Percentiles rank a stretch among this genome's conserved stretches.
Evolutionary conservation across 2,888 invertebrate genomes (phyloP).

Genomic region (Bimastos eiseni): DNA sequence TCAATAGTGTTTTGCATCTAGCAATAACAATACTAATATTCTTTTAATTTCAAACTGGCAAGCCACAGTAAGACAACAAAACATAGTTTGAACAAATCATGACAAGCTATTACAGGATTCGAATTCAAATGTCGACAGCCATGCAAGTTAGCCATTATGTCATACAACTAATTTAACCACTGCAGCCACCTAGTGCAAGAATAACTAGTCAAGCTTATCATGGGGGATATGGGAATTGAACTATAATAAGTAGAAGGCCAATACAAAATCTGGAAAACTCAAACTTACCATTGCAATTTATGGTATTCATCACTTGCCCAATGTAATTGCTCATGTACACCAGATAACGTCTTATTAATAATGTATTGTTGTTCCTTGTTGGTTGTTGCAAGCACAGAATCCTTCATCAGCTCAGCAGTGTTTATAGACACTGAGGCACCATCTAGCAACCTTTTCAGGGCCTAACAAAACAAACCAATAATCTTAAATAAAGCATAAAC

Average conservation of each 20-base stretch:
- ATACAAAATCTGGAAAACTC: not conserved
- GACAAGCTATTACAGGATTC: too few species aligned
- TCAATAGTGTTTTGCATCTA: too few species aligned
- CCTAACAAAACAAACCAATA: conserved; percentile 9
- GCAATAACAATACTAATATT: too few species aligned
- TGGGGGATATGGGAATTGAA: too few species aligned
- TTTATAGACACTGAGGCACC: not conserved
- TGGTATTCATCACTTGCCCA: conserved; percentile 17
- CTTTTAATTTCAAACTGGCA: too few species aligned
- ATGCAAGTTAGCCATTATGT: too few species aligned
- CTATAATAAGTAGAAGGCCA: not conserved
- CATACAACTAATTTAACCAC: too few species aligned
- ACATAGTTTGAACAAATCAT: too few species aligned
- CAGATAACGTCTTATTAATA: conserved; percentile 8
- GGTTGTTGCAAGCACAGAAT: not conserved
- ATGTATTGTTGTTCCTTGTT: not conserved
- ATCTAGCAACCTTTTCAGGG: not conserved
- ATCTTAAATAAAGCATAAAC: not conserved
- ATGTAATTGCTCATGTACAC: not conserved
- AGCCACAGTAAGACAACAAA: too few species aligned
- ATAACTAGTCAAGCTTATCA: too few species aligned
- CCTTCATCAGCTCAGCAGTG: conserved; percentile 14
- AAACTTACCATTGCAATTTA: conserved; percentile 14
- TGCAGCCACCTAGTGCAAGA: too few species aligned
- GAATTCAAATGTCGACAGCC: too few species aligned